These are phyloP conservation scores for Castor canadensis DNA, from an alignment of 2,113 vertebrate genomes.

Conservation along the genomic window DNA sequence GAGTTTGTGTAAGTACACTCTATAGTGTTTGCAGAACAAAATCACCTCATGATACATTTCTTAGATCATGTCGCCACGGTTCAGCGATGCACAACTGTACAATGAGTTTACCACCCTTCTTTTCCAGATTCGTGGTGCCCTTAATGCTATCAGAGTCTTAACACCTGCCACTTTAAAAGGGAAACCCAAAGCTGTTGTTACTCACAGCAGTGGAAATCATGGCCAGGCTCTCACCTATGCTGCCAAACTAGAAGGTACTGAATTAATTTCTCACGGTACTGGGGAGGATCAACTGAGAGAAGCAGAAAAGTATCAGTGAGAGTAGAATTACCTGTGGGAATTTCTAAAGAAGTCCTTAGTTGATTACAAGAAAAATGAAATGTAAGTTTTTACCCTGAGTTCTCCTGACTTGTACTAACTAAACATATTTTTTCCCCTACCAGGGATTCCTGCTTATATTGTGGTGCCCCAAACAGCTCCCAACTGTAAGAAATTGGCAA, in stretches of 20 bases:
- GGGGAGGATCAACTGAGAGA: background rate
- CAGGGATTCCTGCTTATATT: conserved; percentile 84
- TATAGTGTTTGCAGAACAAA: background rate
- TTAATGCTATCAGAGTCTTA: conserved; percentile 82
- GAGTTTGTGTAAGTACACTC: background rate
- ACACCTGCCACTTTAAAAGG: background rate
- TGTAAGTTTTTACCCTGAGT: background rate
- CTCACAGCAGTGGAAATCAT: conserved; percentile 86
- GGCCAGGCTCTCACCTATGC: conserved; percentile 85
- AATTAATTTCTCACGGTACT: background rate
- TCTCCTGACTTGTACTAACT: background rate
- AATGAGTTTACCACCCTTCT: background rate
- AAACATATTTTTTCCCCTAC: background rate
- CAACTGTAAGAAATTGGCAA: conserved; percentile 83
- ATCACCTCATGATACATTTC: background rate
- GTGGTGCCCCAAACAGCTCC: conserved; percentile 84
- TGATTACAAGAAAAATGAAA: conserved; percentile 11
- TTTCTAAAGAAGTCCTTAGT: background rate
- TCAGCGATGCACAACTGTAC: background rate
- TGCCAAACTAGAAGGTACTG: conserved; percentile 81
- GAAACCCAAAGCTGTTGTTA: conserved; percentile 81
- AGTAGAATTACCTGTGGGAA: background rate
- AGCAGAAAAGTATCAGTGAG: background rate
- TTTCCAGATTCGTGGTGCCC: conserved; percentile 83
- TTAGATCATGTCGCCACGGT: background rate